phyloP scores from a whole-genome alignment of 1,140 invertebrate genomes.

The Rhagoletis pomonella region DNA sequence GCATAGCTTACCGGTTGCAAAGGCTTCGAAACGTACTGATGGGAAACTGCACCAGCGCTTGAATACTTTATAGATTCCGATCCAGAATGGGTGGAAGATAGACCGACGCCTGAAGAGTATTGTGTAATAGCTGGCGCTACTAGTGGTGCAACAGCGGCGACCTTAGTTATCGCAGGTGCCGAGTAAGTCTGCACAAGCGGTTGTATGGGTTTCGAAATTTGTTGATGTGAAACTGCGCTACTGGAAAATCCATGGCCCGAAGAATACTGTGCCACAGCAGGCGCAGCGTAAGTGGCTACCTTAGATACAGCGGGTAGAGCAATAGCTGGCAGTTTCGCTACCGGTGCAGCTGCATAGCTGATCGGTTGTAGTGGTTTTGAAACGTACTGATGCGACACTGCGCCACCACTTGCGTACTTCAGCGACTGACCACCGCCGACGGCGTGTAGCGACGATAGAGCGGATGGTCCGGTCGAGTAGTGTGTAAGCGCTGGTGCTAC shows the following conservation, averaged over 20 bases:
- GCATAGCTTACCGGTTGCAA: conserved; percentile 50
- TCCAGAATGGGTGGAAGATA: not conserved
- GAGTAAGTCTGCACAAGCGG: conserved; percentile 49
- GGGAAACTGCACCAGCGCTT: conserved; percentile 61
- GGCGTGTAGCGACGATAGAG: not conserved
- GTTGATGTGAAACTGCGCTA: conserved; percentile 54
- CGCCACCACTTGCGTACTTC: conserved; percentile 55
- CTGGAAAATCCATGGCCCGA: conserved; percentile 44
- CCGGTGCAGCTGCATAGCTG: not conserved
- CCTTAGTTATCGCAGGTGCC: conserved; percentile 60
- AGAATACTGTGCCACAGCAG: conserved; percentile 53
- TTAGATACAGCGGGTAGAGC: conserved; percentile 60
- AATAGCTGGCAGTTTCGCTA: not conserved
- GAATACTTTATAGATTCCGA: conserved; percentile 22
- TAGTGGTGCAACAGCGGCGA: conserved; percentile 37
- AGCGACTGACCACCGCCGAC: not conserved
- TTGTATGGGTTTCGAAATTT: conserved; percentile 53
- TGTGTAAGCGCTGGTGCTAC: conserved; percentile 10
- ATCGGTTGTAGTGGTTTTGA: conserved; percentile 59
- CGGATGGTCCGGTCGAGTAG: not conserved
- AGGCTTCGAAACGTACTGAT: conserved; percentile 68
- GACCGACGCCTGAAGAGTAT: not conserved
- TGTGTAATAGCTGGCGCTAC: conserved; percentile 4
- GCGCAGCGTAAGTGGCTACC: conserved; percentile 62
- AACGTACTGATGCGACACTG: conserved; percentile 63